Conservation (phyloP, 2,888 invertebrate genomes). For the Alloscopus bannaensis region DNA sequence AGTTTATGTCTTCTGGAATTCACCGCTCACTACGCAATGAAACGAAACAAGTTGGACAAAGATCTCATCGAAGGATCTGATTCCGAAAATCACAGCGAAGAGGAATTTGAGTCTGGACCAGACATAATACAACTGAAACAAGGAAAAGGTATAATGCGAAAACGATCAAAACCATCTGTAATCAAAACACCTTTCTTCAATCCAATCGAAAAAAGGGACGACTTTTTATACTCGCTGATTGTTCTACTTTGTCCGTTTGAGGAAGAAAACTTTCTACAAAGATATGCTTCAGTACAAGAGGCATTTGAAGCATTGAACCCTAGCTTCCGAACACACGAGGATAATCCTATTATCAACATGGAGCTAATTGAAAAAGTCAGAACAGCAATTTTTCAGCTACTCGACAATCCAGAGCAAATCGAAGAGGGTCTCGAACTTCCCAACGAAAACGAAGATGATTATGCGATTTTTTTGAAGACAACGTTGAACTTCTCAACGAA, state of each 20-base stretch:
- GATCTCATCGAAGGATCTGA: too few relatives aligned
- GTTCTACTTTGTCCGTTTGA: constrained; percentile 22
- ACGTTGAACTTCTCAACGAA: neutral
- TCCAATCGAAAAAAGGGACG: constrained; percentile 9
- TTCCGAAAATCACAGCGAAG: constrained; percentile 21
- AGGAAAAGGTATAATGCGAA: constrained; percentile 5
- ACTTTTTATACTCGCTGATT: constrained; percentile 25
- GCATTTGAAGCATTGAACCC: constrained; percentile 5
- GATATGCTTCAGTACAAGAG: neutral
- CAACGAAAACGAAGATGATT: neutral
- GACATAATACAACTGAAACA: neutral
- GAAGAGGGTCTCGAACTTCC: neutral
- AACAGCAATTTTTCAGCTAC: neutral
- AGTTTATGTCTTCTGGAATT: constrained; percentile 43
- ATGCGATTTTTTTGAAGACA: constrained; percentile 6
- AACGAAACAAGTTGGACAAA: neutral
- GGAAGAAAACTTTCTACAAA: neutral
- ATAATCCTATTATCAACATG: constrained; percentile 16
- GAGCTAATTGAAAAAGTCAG: constrained; percentile 17
- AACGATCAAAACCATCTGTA: constrained; percentile 5
- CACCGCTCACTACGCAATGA: constrained; percentile 29
- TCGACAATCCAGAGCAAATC: neutral
- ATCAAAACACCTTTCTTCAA: constrained; percentile 44
- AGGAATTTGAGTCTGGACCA: neutral
- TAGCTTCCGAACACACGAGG: constrained; percentile 11